Evolutionary conservation across 2,888 invertebrate genomes (phyloP).

Genomic region (Eristalis arbustorum): DNA sequence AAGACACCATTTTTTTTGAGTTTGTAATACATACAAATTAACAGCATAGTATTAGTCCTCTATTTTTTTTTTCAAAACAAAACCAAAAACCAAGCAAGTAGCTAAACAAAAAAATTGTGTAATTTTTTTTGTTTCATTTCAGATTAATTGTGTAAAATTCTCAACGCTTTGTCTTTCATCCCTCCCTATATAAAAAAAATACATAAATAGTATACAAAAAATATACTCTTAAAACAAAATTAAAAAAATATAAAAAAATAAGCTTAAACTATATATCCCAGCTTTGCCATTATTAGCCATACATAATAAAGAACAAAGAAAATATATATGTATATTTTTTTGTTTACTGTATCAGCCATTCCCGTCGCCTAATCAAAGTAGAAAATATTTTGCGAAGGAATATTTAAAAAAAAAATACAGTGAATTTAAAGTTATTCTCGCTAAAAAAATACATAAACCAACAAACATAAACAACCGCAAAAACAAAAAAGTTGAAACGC

Average conservation of each 20-base stretch:
- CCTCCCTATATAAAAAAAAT: conserved; percentile 61
- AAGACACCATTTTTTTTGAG: conserved; percentile 12
- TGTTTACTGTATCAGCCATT: conserved; percentile 67
- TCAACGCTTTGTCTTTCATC: conserved; percentile 73
- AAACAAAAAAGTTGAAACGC: conserved; percentile 33
- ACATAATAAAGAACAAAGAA: conserved; percentile 49
- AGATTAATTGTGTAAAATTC: conserved; percentile 78
- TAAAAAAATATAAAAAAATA: conserved; percentile 39
- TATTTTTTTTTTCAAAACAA: conserved; percentile 17
- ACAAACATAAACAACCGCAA: conserved; percentile 54
- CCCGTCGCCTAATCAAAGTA: conserved; percentile 67
- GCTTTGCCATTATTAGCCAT: conserved; percentile 71
- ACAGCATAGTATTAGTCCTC: conserved; percentile 55
- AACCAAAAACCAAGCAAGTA: conserved; percentile 39
- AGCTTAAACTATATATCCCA: conserved; percentile 70
- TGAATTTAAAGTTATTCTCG: conserved; percentile 55
- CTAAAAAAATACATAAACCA: conserved; percentile 24
- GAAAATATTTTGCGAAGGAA: conserved; percentile 55
- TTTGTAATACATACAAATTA: conserved; percentile 44
- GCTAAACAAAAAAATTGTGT: conserved; percentile 72
- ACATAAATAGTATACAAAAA: conserved; percentile 64
- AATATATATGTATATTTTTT: conserved; percentile 19
- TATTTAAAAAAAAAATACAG: conserved; percentile 21
- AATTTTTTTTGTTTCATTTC: conserved; percentile 78
- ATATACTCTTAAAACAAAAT: conserved; percentile 56